Evolutionary conservation across 2,113 vertebrate genomes (phyloP), one percentile per base, ranked within the genome.

Genomic region (Platanista minor): DNA sequence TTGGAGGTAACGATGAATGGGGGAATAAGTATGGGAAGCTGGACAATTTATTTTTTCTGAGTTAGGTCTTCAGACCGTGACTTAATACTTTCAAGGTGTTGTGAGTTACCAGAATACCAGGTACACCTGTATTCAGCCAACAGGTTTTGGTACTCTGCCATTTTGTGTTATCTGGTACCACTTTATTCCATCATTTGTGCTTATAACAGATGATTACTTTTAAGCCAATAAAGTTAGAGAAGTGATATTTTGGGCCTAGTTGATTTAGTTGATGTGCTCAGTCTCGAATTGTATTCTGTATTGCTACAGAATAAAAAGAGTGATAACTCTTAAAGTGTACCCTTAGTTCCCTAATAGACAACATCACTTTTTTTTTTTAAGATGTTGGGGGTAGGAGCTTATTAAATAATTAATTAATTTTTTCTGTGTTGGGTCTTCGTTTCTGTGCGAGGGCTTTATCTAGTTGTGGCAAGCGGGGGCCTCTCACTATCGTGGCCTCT

Each of bases 121-220:
- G 29, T 33, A 17, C 7, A 10, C 9, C 10, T 13, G 0, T 31
- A 8, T 49, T 41, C 31, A 57, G 0, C 59, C 61, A n/a, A 0
- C 13, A 29, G 46, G 66, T 84, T 67, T 81, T 69, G 72, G 36
- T 27, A 25, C 36, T 66, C 49, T 81, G n/a, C 17, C 21, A 0
- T 62, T 83, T 23, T 59, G 27, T n/a, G 54, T 81, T 39, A 27
- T 74, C 39, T 8, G 20, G 20, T 75, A 12, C 11, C 31, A 6
- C 41, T 54, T 83, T 77, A 29, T 49, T 75, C 61, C n/a, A 33
- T 52, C 49, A 39, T 4, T 57, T 21, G 11, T 85, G 61, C 29
- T 57, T 82, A 25, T 20, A 61, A 52, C 78, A 52, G 64, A 31
- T 81, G n/a, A 75, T 54, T 90, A 9, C 64, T 88, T 87, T 78